Base-by-base conservation (phyloP, 2,888 invertebrate species). In the Xestia rhomboidea region DNA sequence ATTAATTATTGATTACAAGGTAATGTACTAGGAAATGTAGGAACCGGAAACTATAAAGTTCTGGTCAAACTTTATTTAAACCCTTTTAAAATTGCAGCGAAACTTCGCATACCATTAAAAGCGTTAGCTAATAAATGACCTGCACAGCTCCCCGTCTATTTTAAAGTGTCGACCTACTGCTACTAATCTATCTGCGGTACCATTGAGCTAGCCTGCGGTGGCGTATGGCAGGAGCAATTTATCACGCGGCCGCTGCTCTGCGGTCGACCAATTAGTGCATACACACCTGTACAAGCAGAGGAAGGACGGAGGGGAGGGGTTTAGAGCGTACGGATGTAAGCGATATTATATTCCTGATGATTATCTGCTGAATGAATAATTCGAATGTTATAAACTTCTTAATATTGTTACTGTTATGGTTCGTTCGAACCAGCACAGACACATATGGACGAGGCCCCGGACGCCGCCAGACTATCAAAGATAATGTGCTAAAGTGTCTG, bases 191-290 rank as follows among this genome's bases (percentile, higher is more conserved):
- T 83, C 68, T 64, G 80, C 34, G 80, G 82, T 57, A 79, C 71
- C 75, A 79, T 76, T 76, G 86, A 80, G 81, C 68, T 60, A 54
- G 81, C 64, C 68, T 79, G 88, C 76, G 88, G 87, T 62, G 41
- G 71, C 60, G 63, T 75, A 77, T 73, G 80, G 85, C 85, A 73
- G 85, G 27, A 77, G 76, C 84, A 81, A 85, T 89, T 81, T 86
- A 83, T 90, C 83, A 82, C 82, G 38, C 68, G 76, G 79, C 82
- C 89, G 82, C 84, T 70, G 76, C 62, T 79, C 82, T 85, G 90
- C 67, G 89, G 89, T 82, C 79, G 69, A 84, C 79, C 88, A 89
- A 89, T 90, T 90, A 90, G 86, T 84, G 79, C 71, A 84, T 73
- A 76, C 79, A 83, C 67, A 75, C 63, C 66, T 67, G 73, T 49